These are phyloP conservation scores for Lepus europaeus DNA, from an alignment of 2,113 vertebrate genomes.

Conservation along the genomic window DNA sequence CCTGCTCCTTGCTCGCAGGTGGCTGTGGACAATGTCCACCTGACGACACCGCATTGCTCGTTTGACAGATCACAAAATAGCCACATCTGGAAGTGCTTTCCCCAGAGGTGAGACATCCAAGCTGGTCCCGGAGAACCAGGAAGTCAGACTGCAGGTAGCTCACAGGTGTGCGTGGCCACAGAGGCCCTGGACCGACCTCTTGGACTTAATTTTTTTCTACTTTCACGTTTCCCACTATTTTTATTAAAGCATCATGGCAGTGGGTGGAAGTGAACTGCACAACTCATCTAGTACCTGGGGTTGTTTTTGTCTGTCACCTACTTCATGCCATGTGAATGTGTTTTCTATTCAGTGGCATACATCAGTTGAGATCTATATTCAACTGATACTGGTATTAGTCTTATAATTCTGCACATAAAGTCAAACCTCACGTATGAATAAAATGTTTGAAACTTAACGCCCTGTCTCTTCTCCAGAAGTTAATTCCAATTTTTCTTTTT, in stretches of 20 bases:
- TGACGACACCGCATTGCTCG: too few species aligned
- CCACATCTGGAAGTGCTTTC: not conserved
- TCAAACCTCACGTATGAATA: not conserved
- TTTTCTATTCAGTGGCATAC: not conserved
- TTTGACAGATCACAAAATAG: not conserved
- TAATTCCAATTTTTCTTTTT: too few species aligned
- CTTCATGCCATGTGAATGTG: not conserved
- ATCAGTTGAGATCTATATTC: not conserved
- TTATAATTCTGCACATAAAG: not conserved
- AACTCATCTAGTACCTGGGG: too few species aligned
- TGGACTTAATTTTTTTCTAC: not conserved
- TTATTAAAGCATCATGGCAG: not conserved
- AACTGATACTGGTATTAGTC: not conserved
- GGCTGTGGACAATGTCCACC: not conserved
- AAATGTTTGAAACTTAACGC: not conserved
- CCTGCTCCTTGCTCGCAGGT: too few species aligned
- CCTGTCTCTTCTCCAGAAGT: not conserved
- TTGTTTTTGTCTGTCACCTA: not conserved
- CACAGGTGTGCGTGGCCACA: rapidly evolving
- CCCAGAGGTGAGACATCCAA: not conserved
- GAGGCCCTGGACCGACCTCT: rapidly evolving
- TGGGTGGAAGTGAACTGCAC: not conserved
- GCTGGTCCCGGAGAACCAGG: not conserved
- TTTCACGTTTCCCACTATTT: not conserved
- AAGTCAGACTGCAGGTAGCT: not conserved